These are phyloP conservation scores for Staurois parvus DNA, from an alignment of 2,797 vertebrate genomes.

Conservation along the genomic window DNA sequence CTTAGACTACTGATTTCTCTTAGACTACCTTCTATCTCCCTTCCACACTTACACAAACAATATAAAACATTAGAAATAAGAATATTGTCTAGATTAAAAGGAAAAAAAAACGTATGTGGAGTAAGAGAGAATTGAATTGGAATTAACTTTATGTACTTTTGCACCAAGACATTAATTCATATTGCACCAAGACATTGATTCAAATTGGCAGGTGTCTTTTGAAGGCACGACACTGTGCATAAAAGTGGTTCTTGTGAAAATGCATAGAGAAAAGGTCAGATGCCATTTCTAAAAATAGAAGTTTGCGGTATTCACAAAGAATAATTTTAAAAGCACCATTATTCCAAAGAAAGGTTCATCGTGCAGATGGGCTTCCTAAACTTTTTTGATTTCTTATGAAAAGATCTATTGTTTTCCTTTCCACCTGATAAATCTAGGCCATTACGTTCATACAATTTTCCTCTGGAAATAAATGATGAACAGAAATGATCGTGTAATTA, in stretches of 20 bases:
- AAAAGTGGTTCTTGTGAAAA: neutral
- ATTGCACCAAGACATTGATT: neutral
- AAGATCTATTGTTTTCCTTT: conserved; percentile 47
- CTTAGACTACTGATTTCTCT: no score
- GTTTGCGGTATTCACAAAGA: neutral
- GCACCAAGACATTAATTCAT: neutral
- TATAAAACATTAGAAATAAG: no score
- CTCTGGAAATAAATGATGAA: conserved; percentile 37
- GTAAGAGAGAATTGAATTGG: neutral
- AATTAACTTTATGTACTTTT: neutral
- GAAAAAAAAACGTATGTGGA: no score
- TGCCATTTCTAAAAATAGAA: neutral
- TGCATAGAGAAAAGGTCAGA: neutral
- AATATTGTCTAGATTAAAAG: neutral
- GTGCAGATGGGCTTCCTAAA: conserved; percentile 26
- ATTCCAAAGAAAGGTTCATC: conserved; percentile 15
- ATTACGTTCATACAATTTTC: conserved; percentile 35
- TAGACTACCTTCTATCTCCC: no score
- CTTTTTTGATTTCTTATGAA: conserved; percentile 46
- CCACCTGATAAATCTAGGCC: conserved; percentile 48
- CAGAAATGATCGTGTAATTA: conserved; percentile 46
- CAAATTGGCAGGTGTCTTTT: conserved; percentile 1
- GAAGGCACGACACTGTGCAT: neutral
- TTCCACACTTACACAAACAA: no score
- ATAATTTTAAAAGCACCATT: neutral